Percentiles rank a stretch among this genome's conserved stretches.
Conservation (phyloP, 2,888 invertebrate genomes). For the Coleophora deauratella region DNA sequence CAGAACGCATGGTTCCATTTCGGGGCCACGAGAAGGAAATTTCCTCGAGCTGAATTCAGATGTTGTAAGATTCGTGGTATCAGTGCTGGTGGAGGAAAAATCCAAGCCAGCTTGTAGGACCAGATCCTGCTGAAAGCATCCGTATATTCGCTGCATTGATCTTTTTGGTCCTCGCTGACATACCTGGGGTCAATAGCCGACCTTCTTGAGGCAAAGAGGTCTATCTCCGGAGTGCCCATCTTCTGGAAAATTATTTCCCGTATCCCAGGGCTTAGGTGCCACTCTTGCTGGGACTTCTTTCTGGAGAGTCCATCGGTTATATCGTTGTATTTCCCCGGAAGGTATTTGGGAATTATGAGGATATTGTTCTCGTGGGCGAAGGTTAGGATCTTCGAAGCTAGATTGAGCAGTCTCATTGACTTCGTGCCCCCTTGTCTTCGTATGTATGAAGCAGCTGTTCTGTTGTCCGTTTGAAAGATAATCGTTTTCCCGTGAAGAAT, state of each 20-base stretch:
- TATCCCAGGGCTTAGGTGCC: not conserved
- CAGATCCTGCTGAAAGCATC: conserved; percentile 3
- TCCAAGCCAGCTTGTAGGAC: too few species aligned
- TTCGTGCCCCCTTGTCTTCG: not conserved
- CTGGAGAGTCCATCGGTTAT: too few species aligned
- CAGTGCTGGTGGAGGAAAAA: too few species aligned
- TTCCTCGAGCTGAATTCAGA: not conserved
- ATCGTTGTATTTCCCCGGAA: too few species aligned
- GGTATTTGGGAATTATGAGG: too few species aligned
- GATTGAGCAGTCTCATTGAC: not conserved
- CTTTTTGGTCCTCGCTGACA: conserved; percentile 2
- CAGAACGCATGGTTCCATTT: conserved; percentile 17
- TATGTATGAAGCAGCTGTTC: not conserved
- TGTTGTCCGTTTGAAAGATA: conserved; percentile 6
- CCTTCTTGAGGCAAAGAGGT: too few species aligned
- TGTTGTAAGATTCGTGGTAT: too few species aligned
- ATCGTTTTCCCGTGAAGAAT: conserved; percentile 8
- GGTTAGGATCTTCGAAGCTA: not conserved
- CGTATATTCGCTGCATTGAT: not conserved
- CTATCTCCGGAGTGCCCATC: too few species aligned
- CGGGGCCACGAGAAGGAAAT: conserved; percentile 3
- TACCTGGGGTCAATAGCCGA: conserved; percentile 2
- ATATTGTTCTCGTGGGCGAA: too few species aligned
- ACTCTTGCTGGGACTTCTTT: not conserved
- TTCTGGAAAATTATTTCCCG: not conserved